Conservation (phyloP, 2,888 invertebrate genomes). For the Hirtodrosophila confusa region DNA sequence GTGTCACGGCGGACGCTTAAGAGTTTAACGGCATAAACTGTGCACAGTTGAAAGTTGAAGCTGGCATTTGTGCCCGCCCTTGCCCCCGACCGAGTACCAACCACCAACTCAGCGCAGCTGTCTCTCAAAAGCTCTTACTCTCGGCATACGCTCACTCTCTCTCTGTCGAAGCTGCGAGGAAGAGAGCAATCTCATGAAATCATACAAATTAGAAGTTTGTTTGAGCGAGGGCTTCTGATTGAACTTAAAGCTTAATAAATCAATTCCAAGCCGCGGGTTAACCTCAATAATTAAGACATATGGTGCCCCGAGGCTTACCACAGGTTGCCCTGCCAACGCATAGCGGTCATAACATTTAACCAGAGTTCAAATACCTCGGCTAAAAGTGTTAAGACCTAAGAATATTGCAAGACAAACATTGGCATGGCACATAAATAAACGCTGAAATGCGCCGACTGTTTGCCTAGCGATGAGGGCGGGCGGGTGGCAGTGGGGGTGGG, state of each 20-base stretch:
- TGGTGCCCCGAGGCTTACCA: slow-evolving; percentile 1
- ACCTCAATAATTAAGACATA: slow-evolving; percentile 8
- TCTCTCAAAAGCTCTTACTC: slow-evolving; percentile 6
- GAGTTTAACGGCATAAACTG: slow-evolving; percentile 10
- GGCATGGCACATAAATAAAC: slow-evolving; percentile 13
- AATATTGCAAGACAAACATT: slow-evolving; percentile 8
- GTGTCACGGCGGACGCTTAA: slow-evolving; percentile 36
- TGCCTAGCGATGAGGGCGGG: slow-evolving; percentile 16
- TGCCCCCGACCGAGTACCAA: slow-evolving; percentile 1
- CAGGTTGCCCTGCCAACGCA: slow-evolving; percentile 32
- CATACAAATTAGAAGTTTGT: not conserved
- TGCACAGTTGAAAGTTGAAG: slow-evolving; percentile 24
- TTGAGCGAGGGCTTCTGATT: slow-evolving; percentile 5
- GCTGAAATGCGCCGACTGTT: slow-evolving; percentile 17
- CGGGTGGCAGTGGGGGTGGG: slow-evolving; percentile 1
- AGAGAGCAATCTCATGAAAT: slow-evolving; percentile 2
- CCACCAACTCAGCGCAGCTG: slow-evolving; percentile 1
- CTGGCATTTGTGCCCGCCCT: slow-evolving; percentile 14
- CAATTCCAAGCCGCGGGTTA: slow-evolving; percentile 10
- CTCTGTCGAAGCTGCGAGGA: slow-evolving; percentile 1
- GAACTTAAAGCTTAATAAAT: slow-evolving; percentile 19
- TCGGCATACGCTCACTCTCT: slow-evolving; percentile 2
- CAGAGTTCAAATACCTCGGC: slow-evolving; percentile 49
- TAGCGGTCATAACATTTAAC: slow-evolving; percentile 39
- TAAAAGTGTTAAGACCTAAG: not conserved